Evolutionary conservation across 2,113 vertebrate genomes (phyloP).

Genomic region (Euleptes europaea): DNA sequence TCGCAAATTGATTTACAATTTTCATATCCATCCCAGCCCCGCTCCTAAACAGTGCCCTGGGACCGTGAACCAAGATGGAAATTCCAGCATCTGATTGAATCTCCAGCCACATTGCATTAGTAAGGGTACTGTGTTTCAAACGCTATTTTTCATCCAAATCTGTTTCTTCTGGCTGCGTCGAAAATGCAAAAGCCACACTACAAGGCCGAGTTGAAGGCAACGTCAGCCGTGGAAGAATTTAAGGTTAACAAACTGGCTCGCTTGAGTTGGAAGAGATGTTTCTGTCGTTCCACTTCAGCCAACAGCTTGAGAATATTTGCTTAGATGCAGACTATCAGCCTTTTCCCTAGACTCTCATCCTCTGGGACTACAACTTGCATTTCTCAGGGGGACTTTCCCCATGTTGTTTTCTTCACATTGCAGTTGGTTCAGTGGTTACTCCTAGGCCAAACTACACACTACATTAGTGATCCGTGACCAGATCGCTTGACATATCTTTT

Average conservation of each 20-base stretch:
- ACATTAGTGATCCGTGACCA: no score
- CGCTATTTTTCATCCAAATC: neutral
- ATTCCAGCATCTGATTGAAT: slow-evolving; percentile 4
- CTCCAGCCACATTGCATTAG: neutral
- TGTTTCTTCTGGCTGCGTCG: slow-evolving; percentile 4
- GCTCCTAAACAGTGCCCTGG: slow-evolving; percentile 6
- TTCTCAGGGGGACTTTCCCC: neutral
- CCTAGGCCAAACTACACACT: no score
- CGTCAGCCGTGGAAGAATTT: slow-evolving; percentile 1
- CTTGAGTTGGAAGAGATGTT: slow-evolving; percentile 1
- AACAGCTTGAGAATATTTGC: slow-evolving; percentile 10
- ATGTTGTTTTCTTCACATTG: no score
- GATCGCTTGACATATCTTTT: no score
- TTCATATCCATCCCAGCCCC: neutral
- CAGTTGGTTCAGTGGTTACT: no score
- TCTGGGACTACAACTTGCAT: neutral
- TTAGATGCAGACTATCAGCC: neutral
- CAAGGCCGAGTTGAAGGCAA: neutral
- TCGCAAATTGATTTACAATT: slow-evolving; percentile 47
- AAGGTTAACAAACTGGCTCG: neutral
- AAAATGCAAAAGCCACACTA: neutral
- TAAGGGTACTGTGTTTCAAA: neutral
- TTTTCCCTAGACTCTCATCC: neutral
- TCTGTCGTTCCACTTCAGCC: neutral
- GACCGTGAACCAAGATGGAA: slow-evolving; percentile 28